These are phyloP conservation scores for Drosophila mimetica DNA, from an alignment of 2,888 invertebrate genomes.

Conservation along the genomic window DNA sequence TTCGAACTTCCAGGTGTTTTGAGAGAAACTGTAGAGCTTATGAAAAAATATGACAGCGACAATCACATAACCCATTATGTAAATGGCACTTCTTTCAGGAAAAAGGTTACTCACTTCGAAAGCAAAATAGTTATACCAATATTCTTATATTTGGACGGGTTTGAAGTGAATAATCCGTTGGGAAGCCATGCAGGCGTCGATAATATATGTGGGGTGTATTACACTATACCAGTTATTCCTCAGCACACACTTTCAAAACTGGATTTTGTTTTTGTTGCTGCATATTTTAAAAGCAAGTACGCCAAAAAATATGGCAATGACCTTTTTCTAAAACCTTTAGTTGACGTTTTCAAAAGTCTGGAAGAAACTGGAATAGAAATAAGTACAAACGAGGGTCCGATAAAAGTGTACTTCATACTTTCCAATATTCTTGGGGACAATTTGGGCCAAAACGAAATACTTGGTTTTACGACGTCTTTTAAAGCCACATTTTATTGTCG, in stretches of 20 bases:
- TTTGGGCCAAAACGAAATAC: not conserved
- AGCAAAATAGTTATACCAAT: not conserved
- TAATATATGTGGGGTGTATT: not conserved
- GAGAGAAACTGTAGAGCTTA: not conserved
- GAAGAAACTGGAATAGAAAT: too few relatives aligned
- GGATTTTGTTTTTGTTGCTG: not conserved
- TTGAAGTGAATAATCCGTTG: not conserved
- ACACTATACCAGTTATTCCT: not conserved
- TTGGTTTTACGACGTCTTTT: too few relatives aligned
- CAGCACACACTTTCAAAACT: not conserved
- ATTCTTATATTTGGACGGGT: not conserved
- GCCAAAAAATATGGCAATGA: not conserved
- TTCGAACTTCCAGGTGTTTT: not conserved
- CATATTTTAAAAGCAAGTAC: not conserved
- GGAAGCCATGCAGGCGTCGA: not conserved
- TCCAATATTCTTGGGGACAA: not conserved
- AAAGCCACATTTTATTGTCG: constrained; percentile 1
- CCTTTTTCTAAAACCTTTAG: too few relatives aligned
- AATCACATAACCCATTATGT: not conserved
- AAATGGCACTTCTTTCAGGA: not conserved
- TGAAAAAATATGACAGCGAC: not conserved
- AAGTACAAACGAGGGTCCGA: not conserved
- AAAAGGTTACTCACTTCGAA: not conserved
- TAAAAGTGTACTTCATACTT: not conserved
- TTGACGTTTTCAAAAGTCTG: too few relatives aligned